A percentile compares a stretch with the other conserved stretches of the same genome.
These are phyloP conservation scores for Hecatera dysodea DNA, from an alignment of 2,888 invertebrate genomes.

Conservation along the genomic window DNA sequence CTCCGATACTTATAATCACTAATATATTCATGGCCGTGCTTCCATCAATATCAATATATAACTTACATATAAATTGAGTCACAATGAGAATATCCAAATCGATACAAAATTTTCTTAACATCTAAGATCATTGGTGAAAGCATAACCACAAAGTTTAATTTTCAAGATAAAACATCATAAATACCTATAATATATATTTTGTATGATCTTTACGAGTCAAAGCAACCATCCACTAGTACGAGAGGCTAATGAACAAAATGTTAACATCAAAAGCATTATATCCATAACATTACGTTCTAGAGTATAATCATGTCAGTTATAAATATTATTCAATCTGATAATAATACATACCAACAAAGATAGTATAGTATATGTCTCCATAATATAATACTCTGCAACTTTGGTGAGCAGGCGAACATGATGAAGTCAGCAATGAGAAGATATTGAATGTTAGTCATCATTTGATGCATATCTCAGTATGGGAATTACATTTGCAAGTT, in stretches of 20 bases:
- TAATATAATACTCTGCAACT: conserved; percentile 49
- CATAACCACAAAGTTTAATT: conserved; percentile 71
- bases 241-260: conserved; percentile 73
- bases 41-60: conserved; percentile 72
- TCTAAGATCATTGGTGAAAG: conserved; percentile 73
- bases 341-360: conserved; percentile 47
- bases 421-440: conserved; percentile 47
- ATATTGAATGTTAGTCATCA: conserved; percentile 35
- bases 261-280: conserved; percentile 81
- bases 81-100: conserved; percentile 68
- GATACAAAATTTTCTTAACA: conserved; percentile 68
- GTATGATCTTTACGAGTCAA: conserved; percentile 72
- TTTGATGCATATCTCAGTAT: conserved; percentile 19
- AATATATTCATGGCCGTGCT: conserved; percentile 72
- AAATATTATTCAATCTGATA: conserved; percentile 58
- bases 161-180: conserved; percentile 72
- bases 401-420: conserved; percentile 60
- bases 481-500: conserved; percentile 30
- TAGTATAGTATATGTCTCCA: conserved; percentile 49
- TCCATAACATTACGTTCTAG: conserved; percentile 53
- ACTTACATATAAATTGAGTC: conserved; percentile 70
- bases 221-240: conserved; percentile 76
- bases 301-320: conserved; percentile 40
- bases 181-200: conserved; percentile 73
- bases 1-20: conserved; percentile 69